phyloP scores from a whole-genome alignment of 2,888 invertebrate species.

The Nomada ferruginata region DNA sequence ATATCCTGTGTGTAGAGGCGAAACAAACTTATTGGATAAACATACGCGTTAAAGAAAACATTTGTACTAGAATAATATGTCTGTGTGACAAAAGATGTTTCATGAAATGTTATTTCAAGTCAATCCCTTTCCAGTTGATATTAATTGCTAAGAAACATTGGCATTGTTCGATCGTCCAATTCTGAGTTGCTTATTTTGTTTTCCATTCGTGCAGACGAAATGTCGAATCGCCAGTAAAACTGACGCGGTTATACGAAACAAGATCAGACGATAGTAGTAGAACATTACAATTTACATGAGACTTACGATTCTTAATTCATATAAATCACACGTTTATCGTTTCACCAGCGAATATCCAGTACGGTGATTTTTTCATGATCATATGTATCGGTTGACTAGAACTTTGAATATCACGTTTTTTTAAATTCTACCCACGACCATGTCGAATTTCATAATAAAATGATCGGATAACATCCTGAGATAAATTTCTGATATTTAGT shows the following conservation, averaged over 20 bases:
- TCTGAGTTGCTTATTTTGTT: not conserved
- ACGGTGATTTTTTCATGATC: conserved; percentile 20
- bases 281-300: conserved; percentile 19
- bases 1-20: not conserved
- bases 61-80: not conserved
- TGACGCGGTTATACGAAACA: conserved; percentile 26
- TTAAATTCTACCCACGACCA: conserved; percentile 43
- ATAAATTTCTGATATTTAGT: conserved; percentile 42
- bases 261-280: conserved; percentile 37
- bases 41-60: not conserved
- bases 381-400: conserved; percentile 60
- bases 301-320: conserved; percentile 30
- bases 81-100: no score
- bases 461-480: conserved; percentile 48
- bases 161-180: conserved; percentile 20
- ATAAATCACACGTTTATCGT: conserved; percentile 31
- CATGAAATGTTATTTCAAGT: no score
- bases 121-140: not conserved
- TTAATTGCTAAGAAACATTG: not conserved
- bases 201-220: not conserved
- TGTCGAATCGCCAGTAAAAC: conserved; percentile 16
- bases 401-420: conserved; percentile 61
- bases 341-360: conserved; percentile 17
- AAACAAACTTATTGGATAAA: not conserved
- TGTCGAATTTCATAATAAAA: conserved; percentile 38